Base-by-base conservation (phyloP, 2,797 vertebrate species). In the Rhinichthys osculus region DNA sequence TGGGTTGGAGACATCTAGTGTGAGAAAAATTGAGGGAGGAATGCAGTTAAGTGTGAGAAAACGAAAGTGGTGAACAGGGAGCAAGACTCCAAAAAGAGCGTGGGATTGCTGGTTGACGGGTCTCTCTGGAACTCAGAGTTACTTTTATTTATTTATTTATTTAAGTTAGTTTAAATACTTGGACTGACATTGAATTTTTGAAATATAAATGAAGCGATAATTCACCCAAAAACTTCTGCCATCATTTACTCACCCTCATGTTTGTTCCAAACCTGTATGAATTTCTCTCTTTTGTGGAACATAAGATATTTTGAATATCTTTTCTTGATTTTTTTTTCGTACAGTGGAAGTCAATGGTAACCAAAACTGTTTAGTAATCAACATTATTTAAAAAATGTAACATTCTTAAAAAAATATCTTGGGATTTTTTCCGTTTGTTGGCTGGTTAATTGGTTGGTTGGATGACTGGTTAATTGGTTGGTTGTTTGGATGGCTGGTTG, bases 21-120 rank as follows among this genome's bases (percentile, higher is more conserved):
- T 85, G 90, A 91, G 86, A 86, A 74, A 73, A n/a, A 54, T 19
- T 66, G 35, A 42, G 27, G 71, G 62, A 81, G 80, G 27, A 81
- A 81, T 57, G 40, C 42, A 35, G 27, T 47, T 52, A 47, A 73
- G 70, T 73, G 30, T 81, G 40, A 66, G 52, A 71, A 78, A 59
- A 78, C 5, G 35, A 59, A 71, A 71, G 50, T 30, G 52, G 67
- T 72, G 81, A 72, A 42, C 67, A 59, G 69, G 38, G 67, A 82
- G 33, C 35, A 57, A 21, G 52, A 81, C 66, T 71, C 66, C 4
- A 84, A 78, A 83, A 89, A 90, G 89, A 92, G 92, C 92, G 93
- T 94, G 92, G 92, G 93, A 93, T 92, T 89, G 87, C 69, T 91
- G 88, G 77, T 78, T 89, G 91, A 90, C 88, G 87, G 89, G 89